phyloP scores from a whole-genome alignment of 2,888 invertebrate species.

The Eudemis profundana region DNA sequence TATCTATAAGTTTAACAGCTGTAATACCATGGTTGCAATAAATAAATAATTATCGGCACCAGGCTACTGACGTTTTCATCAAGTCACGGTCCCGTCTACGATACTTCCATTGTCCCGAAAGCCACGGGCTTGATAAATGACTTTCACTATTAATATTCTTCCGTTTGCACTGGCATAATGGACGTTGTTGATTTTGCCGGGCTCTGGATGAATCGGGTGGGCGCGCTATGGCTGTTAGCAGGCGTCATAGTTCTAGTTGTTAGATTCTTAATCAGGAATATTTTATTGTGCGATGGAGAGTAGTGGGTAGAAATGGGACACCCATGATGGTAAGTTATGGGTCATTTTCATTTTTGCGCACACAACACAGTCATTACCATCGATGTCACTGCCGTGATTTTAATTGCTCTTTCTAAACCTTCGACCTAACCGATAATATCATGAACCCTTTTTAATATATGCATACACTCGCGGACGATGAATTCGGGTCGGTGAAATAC shows the following conservation, averaged over 20 bases:
- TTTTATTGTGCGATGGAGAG: not conserved
- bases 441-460: too few species aligned
- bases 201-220: slow-evolving; percentile 8
- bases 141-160: slow-evolving; percentile 30
- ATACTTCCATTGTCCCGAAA: not conserved
- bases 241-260: slow-evolving; percentile 7
- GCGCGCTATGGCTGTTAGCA: slow-evolving; percentile 9
- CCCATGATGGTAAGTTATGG: not conserved
- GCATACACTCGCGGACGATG: too few species aligned
- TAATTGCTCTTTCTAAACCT: too few species aligned
- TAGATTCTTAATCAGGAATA: slow-evolving; percentile 22
- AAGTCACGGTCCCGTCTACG: not conserved
- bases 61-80: not conserved
- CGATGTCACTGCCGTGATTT: too few species aligned
- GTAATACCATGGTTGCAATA: too few species aligned
- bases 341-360: too few species aligned
- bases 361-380: too few species aligned
- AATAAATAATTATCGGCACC: too few species aligned
- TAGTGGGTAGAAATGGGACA: not conserved
- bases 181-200: slow-evolving; percentile 24
- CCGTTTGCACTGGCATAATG: slow-evolving; percentile 27
- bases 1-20: too few species aligned
- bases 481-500: too few species aligned
- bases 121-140: slow-evolving; percentile 26
- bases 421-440: too few species aligned